A percentile compares a stretch with the other conserved stretches of the same genome.
These are phyloP conservation scores for Galerucella pusilla DNA, from an alignment of 2,888 invertebrate genomes.

Conservation along the genomic window DNA sequence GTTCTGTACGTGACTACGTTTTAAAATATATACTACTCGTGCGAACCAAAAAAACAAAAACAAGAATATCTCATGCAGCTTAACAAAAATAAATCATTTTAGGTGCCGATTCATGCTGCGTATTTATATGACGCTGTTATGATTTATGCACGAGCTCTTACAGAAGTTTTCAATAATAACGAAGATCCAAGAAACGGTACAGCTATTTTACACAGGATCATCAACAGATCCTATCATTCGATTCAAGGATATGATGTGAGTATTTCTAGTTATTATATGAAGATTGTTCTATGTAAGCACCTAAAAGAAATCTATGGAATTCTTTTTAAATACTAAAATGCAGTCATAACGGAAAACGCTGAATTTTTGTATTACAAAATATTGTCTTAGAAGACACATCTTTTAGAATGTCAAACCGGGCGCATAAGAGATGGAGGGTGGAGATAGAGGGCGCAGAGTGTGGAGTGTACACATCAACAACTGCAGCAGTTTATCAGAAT, in stretches of 20 bases:
- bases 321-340: too few relatives aligned
- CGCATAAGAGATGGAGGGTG: too few relatives aligned
- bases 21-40: background rate
- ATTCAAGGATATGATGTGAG: conserved; percentile 84
- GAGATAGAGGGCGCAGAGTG: too few relatives aligned
- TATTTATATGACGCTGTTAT: conserved; percentile 89
- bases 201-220: conserved; percentile 79
- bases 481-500: too few relatives aligned
- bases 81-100: conserved; percentile 28
- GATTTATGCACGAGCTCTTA: conserved; percentile 85
- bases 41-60: background rate
- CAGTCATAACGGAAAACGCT: too few relatives aligned
- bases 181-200: conserved; percentile 81
- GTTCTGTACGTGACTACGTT: background rate
- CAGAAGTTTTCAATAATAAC: conserved; percentile 76
- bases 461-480: too few relatives aligned
- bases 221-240: conserved; percentile 80
- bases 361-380: too few relatives aligned
- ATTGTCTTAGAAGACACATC: too few relatives aligned
- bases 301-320: background rate
- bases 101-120: conserved; percentile 86
- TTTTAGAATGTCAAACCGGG: too few relatives aligned
- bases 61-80: background rate
- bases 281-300: background rate
- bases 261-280: conserved; percentile 39